These are phyloP conservation scores for Scaptomyza polygonia DNA, from an alignment of 2,888 invertebrate species.

Conservation along the genomic window DNA sequence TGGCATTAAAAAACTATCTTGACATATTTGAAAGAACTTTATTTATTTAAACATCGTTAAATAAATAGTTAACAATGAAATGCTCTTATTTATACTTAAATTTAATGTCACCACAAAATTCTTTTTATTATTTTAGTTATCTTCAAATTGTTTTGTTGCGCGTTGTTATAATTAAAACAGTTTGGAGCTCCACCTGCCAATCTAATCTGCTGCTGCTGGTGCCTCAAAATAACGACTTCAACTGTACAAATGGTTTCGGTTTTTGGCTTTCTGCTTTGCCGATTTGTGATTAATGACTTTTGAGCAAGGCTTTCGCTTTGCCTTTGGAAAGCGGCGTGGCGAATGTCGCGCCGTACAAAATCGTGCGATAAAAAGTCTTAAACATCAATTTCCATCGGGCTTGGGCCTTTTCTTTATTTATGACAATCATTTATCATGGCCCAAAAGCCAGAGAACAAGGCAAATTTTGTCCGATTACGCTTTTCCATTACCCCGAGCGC, in stretches of 20 bases:
- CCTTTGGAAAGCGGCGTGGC: conserved; percentile 27
- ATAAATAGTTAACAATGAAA: too few species aligned
- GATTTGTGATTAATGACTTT: conserved; percentile 75
- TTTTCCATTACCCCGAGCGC: conserved; percentile 70
- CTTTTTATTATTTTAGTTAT: background rate
- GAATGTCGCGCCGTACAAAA: conserved; percentile 65
- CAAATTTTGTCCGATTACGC: conserved; percentile 78
- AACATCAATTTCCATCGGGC: conserved; percentile 78
- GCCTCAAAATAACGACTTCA: conserved; percentile 23
- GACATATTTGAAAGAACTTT: too few species aligned
- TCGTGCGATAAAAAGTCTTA: conserved; percentile 79
- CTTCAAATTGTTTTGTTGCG: conserved; percentile 16
- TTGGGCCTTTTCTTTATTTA: conserved; percentile 75
- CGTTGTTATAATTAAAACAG: conserved; percentile 57
- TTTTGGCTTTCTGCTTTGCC: conserved; percentile 61
- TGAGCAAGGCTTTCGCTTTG: conserved; percentile 18
- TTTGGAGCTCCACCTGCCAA: conserved; percentile 50
- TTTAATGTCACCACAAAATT: too few species aligned
- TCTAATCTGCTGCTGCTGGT: conserved; percentile 18
- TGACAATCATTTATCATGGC: conserved; percentile 83
- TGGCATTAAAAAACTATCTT: too few species aligned
- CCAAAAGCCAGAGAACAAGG: conserved; percentile 54
- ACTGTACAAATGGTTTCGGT: conserved; percentile 64
- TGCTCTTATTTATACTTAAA: too few species aligned
- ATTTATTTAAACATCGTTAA: too few species aligned